Percentiles rank a stretch among this genome's conserved stretches.
Evolutionary conservation across 2,113 vertebrate genomes (phyloP).

Genomic region (Brachyistius frenatus): DNA sequence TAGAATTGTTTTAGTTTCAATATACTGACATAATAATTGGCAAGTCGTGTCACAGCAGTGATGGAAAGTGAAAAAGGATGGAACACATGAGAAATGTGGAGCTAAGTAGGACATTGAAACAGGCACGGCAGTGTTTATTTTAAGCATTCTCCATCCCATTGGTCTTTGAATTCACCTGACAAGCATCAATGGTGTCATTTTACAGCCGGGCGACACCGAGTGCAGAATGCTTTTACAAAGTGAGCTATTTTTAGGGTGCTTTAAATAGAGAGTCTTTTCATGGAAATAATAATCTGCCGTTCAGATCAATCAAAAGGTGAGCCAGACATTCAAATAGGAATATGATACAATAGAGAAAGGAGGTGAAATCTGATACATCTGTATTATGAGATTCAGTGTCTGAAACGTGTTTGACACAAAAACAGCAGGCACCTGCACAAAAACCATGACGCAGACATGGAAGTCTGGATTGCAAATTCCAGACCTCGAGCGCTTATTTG

Average conservation of each 20-base stretch:
- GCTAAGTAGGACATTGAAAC: constrained; percentile 65
- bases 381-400: neutral
- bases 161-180: constrained; percentile 75
- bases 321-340: neutral
- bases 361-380: constrained; percentile 1
- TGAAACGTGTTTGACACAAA: constrained; percentile 15
- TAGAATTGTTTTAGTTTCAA: neutral
- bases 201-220: constrained; percentile 55
- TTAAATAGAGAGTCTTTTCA: constrained; percentile 66
- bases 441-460: neutral
- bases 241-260: constrained; percentile 74
- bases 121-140: constrained; percentile 74
- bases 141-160: constrained; percentile 65
- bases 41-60: neutral
- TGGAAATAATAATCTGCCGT: constrained; percentile 54
- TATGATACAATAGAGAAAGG: neutral
- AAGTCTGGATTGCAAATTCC: constrained; percentile 11
- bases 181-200: constrained; percentile 72
- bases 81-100: constrained; percentile 34
- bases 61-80: constrained; percentile 17
- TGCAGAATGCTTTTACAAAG: constrained; percentile 46
- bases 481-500: constrained; percentile 5
- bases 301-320: constrained; percentile 16
- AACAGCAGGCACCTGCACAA: neutral
- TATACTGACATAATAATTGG: neutral